Evolutionary conservation across 2,113 vertebrate species (phyloP).

Genomic region (Muntiacus reevesi): DNA sequence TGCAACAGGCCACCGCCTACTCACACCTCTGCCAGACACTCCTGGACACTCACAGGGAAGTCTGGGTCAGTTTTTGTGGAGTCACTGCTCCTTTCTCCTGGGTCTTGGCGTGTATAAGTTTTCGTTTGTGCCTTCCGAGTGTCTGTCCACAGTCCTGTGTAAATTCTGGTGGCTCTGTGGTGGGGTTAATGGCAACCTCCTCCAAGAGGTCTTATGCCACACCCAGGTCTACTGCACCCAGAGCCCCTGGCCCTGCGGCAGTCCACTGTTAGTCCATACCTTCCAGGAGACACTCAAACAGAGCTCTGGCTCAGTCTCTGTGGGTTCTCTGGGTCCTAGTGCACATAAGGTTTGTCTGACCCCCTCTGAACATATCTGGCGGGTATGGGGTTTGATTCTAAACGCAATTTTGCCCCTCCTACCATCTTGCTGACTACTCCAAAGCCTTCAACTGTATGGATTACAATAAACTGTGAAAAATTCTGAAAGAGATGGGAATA

Average conservation of each 20-base stretch:
- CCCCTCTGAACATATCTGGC: accelerated
- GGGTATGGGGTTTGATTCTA: not conserved
- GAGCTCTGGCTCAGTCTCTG: not conserved
- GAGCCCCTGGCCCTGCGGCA: not conserved
- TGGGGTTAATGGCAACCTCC: not conserved
- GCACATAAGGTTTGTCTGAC: not conserved
- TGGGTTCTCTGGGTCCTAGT: not conserved
- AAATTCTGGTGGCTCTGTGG: not conserved
- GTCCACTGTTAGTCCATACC: not conserved
- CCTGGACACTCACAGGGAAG: not conserved
- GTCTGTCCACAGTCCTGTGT: not conserved
- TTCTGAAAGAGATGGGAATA: no score
- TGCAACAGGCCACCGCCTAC: accelerated
- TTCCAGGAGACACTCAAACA: not conserved
- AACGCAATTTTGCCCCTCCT: accelerated
- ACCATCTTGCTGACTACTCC: not conserved
- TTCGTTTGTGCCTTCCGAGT: not conserved
- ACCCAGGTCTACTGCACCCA: not conserved
- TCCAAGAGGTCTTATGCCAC: not conserved
- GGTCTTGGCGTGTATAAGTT: accelerated
- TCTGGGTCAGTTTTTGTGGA: not conserved
- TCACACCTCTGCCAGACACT: not conserved
- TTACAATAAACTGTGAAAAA: no score
- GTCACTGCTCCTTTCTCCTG: not conserved
- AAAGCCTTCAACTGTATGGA: no score